A percentile compares a stretch with the other conserved stretches of the same genome.
Evolutionary conservation across 2,888 invertebrate genomes (phyloP).

Genomic region (Harpalus rufipes): DNA sequence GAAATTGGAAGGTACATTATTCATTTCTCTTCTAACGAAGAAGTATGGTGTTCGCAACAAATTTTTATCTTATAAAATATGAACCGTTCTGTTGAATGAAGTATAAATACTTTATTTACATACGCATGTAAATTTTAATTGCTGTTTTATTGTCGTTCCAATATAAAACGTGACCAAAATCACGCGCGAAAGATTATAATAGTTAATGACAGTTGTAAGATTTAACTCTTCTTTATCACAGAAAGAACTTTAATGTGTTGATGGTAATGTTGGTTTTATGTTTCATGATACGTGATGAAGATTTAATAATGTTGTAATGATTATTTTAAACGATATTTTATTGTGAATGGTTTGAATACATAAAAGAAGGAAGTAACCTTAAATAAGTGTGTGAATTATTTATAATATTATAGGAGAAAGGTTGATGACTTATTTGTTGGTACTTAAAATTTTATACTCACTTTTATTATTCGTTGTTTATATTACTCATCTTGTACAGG

Average conservation of each 20-base stretch:
- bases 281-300: slow-evolving; percentile 14
- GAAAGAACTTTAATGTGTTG: slow-evolving; percentile 1
- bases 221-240: slow-evolving; percentile 16
- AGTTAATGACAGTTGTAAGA: slow-evolving; percentile 1
- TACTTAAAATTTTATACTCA: slow-evolving; percentile 1
- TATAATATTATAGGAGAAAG: slow-evolving; percentile 2
- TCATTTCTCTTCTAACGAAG: background rate
- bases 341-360: slow-evolving; percentile 14
- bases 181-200: slow-evolving; percentile 15
- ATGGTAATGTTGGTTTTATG: slow-evolving; percentile 23
- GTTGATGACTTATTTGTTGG: slow-evolving; percentile 21
- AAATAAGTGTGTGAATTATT: background rate
- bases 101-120: slow-evolving; percentile 22
- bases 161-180: slow-evolving; percentile 25
- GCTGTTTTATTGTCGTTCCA: slow-evolving; percentile 6
- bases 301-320: slow-evolving; percentile 21
- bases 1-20: background rate
- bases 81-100: background rate
- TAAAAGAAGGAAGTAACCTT: slow-evolving; percentile 3
- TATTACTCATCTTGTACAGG: background rate
- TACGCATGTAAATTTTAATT: slow-evolving; percentile 18
- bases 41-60: background rate
- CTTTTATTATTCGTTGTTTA: background rate
- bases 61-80: slow-evolving; percentile 1
- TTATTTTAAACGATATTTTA: slow-evolving; percentile 10